Base-by-base conservation (phyloP, 2,888 invertebrate species). In the Amphipyra berbera region DNA sequence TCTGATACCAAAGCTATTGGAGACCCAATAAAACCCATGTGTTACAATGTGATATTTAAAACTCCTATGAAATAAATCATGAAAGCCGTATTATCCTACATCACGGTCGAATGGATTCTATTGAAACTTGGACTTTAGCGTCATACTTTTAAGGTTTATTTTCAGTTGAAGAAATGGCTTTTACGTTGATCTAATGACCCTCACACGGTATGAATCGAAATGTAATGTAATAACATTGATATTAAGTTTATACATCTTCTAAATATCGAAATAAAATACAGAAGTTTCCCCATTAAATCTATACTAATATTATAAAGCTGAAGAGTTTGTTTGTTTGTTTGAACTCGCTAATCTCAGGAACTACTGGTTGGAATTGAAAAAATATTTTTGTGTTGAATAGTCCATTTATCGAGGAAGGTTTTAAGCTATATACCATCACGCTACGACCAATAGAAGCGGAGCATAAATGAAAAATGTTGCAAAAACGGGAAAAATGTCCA, bases 41-140 rank as follows among this genome's bases (percentile, higher is more conserved):
- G 42, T 75, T 46, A 44, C 45, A 53, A 40, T 48, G 0, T 44
- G 53, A 45, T 50, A 55, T 63, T 76, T 58, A 52, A 76, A 70
- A 58, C 37, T 45, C 40, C 57, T 57, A 21, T 21, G 21, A 21
- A 21, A 21, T 21, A 54, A 54, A 63, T 69, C 64, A 50, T 49
- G 45, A 49, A 75, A 50, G 6, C 27, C 37, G 14, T 15, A 53
- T 48, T 57, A 54, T 57, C 53, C 53, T 45, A 9, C 27, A 35
- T 46, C 41, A 45, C 52, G 52, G 42, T n/a, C 37, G 21, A 50
- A 74, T 47, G 14, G 15, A 15, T 53, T 12, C 42, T 6, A 0
- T 8, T 2, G n/a, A 6, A 61, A 45, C 2, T 14, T 33, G 41
- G 7, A 14, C 41, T 41, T 41, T 52, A 41, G 15, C 2, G 0